phyloP scores from a whole-genome alignment of 2,888 invertebrate genomes.

The Electrophaes corylata region DNA sequence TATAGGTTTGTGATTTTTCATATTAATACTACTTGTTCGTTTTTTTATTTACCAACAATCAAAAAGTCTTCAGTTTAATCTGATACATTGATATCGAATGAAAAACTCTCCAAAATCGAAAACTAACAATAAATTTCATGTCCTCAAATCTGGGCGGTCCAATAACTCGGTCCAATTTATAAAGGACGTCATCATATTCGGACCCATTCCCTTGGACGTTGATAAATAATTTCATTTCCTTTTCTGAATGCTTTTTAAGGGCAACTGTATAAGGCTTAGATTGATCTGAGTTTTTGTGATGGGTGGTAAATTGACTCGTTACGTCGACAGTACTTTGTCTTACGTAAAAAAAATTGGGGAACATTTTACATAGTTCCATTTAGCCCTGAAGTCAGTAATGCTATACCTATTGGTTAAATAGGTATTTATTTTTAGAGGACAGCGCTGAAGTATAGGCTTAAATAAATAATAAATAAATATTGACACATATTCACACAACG shows the following conservation, averaged over 20 bases:
- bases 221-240: conserved; percentile 75
- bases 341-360: neutral
- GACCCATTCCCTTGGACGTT: conserved; percentile 63
- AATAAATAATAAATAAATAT: too few species aligned
- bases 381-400: too few species aligned
- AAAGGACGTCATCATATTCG: conserved; percentile 42
- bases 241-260: conserved; percentile 49
- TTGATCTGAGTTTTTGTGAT: conserved; percentile 24
- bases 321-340: neutral
- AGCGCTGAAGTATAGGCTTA: too few species aligned
- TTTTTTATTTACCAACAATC: too few species aligned
- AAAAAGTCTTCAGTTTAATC: too few species aligned
- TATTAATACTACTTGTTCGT: too few species aligned
- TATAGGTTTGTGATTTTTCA: too few species aligned
- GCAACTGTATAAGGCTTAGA: conserved; percentile 17
- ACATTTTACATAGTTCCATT: too few species aligned
- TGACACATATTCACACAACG: too few species aligned
- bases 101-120: conserved; percentile 24
- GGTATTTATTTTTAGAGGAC: too few species aligned
- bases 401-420: too few species aligned
- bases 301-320: conserved; percentile 12
- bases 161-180: conserved; percentile 64
- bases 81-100: neutral
- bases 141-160: conserved; percentile 52
- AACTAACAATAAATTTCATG: conserved; percentile 38